Evolutionary conservation across 2,113 vertebrate species (phyloP), one percentile per base, ranked within the genome.

Genomic region (Saguinus midas): DNA sequence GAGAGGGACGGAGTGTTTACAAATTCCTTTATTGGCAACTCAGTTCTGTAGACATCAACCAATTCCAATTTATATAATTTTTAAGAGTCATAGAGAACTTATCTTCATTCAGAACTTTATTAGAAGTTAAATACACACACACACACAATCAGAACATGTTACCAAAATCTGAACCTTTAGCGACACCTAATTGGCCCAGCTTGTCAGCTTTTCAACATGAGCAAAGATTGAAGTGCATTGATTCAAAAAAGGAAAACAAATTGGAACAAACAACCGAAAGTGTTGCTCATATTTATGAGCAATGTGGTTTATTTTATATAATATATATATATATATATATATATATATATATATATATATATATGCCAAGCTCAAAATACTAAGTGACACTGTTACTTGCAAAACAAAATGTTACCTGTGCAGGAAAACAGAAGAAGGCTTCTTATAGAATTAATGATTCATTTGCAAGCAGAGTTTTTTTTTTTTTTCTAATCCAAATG

Each of bases 351-450:
- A 85, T 64, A 64, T 61, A 5, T 29, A 6, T 3, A 94, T 64
- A 92, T 96, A 91, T 97, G 92, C 70, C 76, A 94, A 96, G 45
- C 80, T 58, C 4, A 4, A 96, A 96, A 93, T 87, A 87, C 23
- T 48, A 78, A 78, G 21, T 70, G 75, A 61, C 95, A 95, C 70
- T 32, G 40, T 82, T 76, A 43, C 78, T 92, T 95, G 52, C 45
- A 87, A 97, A 95, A 85, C 81, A 95, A 88, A 92, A 95, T 58
- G 88, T 87, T 96, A 98, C 96, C 97, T 97, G 97, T 79, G 43
- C 35, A 58, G 58, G 9, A 64, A 94, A 96, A 83, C 48, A 97
- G 90, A 91, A 92, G 29, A 78, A 82, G 83, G 75, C 86, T 81
- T 55, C 87, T 95, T 89, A 94, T 45, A 61, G 90, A 90, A 91